Evolutionary conservation across 1,140 invertebrate genomes (phyloP).

Genomic region (honey bee (Apis mellifera)): DNA sequence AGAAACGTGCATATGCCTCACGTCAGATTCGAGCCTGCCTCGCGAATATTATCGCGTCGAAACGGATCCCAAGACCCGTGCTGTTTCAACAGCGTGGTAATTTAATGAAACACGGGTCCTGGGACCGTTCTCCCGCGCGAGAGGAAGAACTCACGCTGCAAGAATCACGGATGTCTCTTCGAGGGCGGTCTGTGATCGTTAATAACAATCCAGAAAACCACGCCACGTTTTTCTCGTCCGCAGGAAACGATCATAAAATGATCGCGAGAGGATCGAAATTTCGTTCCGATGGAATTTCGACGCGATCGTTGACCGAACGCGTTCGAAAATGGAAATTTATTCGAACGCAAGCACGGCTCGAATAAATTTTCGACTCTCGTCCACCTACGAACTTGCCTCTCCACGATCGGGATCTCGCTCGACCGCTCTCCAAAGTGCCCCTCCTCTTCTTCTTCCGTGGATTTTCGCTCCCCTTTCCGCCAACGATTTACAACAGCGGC

Average conservation of each 20-base stretch:
- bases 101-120: slow-evolving; percentile 36
- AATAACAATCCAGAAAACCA: no score
- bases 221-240: not conserved
- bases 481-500: slow-evolving; percentile 33
- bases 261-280: not conserved
- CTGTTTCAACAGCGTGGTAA: slow-evolving; percentile 26
- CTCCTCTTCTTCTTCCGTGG: not conserved
- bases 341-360: slow-evolving; percentile 29
- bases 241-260: not conserved
- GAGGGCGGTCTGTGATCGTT: no score
- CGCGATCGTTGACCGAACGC: slow-evolving; percentile 1
- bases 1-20: slow-evolving; percentile 7
- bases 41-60: slow-evolving; percentile 10
- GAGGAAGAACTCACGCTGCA: not conserved
- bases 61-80: slow-evolving; percentile 28
- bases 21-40: not conserved
- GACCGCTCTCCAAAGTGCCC: slow-evolving; percentile 21
- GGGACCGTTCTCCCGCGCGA: no score
- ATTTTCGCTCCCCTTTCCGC: slow-evolving; percentile 8
- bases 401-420: not conserved
- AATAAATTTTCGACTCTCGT: slow-evolving; percentile 45
- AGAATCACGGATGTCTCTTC: no score
- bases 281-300: slow-evolving; percentile 5
- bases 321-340: slow-evolving; percentile 51
- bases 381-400: not conserved